Percentiles rank a stretch among this genome's conserved stretches.
Evolutionary conservation across 2,113 vertebrate genomes (phyloP).

Genomic region (Lagenorhynchus albirostris): DNA sequence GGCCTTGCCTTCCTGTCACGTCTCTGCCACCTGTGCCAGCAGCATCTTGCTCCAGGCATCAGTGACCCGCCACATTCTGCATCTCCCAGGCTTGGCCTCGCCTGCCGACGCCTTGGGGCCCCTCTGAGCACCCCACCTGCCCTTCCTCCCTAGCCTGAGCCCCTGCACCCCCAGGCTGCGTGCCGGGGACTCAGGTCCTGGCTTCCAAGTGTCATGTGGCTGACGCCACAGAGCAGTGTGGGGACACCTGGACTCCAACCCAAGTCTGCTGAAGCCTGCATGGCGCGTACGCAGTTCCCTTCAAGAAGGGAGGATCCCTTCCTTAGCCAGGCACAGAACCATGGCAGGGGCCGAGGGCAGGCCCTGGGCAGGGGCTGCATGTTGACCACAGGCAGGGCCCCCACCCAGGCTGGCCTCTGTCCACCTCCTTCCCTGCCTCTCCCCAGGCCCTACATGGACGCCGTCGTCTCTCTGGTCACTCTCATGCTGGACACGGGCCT

Average conservation of each 20-base stretch:
- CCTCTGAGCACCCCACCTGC: neutral
- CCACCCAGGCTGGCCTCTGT: neutral
- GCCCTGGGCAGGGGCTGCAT: neutral
- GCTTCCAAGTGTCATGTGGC: neutral
- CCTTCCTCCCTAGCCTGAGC: neutral
- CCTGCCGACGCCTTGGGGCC: neutral
- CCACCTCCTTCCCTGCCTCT: neutral
- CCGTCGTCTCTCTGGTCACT: slow-evolving; percentile 94
- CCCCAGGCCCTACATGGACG: slow-evolving; percentile 96
- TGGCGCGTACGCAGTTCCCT: rapidly evolving
- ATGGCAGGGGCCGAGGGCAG: neutral
- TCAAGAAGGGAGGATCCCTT: too few relatives aligned
- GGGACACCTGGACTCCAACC: neutral
- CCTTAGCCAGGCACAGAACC: neutral
- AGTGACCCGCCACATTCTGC: rapidly evolving
- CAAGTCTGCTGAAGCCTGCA: neutral
- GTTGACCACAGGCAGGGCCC: neutral
- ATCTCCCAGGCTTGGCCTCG: neutral
- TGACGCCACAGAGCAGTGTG: neutral
- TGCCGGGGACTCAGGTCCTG: neutral
- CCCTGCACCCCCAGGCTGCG: neutral
- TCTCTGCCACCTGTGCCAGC: too few relatives aligned
- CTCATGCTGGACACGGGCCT: slow-evolving; percentile 95
- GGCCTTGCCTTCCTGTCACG: neutral
- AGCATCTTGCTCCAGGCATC: neutral